Conservation (phyloP, 2,888 invertebrate species). For the Ormyrus labotus region DNA sequence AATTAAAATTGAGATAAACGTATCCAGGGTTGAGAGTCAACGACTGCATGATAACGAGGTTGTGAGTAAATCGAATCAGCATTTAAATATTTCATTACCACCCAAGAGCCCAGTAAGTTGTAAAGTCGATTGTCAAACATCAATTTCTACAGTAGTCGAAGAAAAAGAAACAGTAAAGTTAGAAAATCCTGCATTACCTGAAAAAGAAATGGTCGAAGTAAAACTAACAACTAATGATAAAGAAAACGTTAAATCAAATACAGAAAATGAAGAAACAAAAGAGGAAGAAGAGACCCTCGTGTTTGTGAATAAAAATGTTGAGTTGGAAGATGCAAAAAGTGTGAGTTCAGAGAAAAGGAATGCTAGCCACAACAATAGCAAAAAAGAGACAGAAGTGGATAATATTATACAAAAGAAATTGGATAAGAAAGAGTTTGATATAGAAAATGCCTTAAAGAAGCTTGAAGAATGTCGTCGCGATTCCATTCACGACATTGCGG, state of each 20-base stretch:
- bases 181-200: constrained; percentile 4
- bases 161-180: constrained; percentile 13
- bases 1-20: constrained; percentile 72
- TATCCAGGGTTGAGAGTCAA: constrained; percentile 68
- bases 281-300: constrained; percentile 30
- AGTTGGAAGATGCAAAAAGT: neutral
- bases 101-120: constrained; percentile 31
- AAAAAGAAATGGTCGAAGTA: constrained; percentile 25
- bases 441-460: constrained; percentile 44
- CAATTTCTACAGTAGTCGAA: constrained; percentile 13
- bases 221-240: neutral
- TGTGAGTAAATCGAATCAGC: constrained; percentile 50
- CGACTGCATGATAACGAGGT: constrained; percentile 42
- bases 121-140: constrained; percentile 42
- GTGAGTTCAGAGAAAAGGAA: constrained; percentile 27
- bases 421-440: constrained; percentile 36
- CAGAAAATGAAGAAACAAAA: neutral
- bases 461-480: constrained; percentile 55
- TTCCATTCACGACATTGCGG: constrained; percentile 55
- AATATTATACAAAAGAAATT: constrained; percentile 41
- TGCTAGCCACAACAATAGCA: neutral
- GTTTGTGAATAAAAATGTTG: constrained; percentile 40
- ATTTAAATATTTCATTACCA: constrained; percentile 51
- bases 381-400: constrained; percentile 30
- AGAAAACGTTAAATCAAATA: constrained; percentile 4